A percentile compares a stretch with the other conserved stretches of the same genome.
Conservation (phyloP, 35 echinoderm and acorn worm species). For the Apostichopus japonicus region DNA sequence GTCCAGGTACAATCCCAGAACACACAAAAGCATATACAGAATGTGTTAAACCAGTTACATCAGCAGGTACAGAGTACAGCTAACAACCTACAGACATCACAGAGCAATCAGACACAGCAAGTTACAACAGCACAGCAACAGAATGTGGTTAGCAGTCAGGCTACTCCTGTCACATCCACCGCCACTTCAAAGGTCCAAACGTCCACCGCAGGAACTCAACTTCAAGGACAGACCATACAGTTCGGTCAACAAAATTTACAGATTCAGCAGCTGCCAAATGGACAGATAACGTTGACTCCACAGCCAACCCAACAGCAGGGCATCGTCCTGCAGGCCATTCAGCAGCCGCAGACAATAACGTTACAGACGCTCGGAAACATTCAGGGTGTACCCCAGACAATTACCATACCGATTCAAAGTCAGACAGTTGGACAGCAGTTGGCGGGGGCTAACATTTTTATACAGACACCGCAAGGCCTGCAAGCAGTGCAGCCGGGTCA, state of each 20-base stretch:
- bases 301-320: slow-evolving; percentile 55
- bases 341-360: slow-evolving; percentile 70
- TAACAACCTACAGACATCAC: slow-evolving; percentile 42
- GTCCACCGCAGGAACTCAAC: neutral
- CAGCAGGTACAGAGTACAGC: slow-evolving; percentile 45
- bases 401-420: slow-evolving; percentile 61
- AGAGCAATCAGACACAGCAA: neutral
- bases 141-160: neutral
- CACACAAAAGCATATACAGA: slow-evolving; percentile 63
- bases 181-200: neutral
- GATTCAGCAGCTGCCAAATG: slow-evolving; percentile 51
- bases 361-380: slow-evolving; percentile 58
- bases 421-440: slow-evolving; percentile 52
- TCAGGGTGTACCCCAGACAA: slow-evolving; percentile 54
- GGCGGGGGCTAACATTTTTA: slow-evolving; percentile 62
- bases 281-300: slow-evolving; percentile 46
- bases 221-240: slow-evolving; percentile 33
- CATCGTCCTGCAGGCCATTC: slow-evolving; percentile 64
- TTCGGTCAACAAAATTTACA: slow-evolving; percentile 44
- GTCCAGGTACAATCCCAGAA: slow-evolving; percentile 27
- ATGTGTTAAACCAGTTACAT: slow-evolving; percentile 65
- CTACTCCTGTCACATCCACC: neutral
- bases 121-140: neutral
- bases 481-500: slow-evolving; percentile 57
- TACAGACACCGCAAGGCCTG: slow-evolving; percentile 61